Evolutionary conservation across 2,888 invertebrate genomes (phyloP), one percentile per base, ranked within the genome.

Genomic region (Ethmia dodecea): DNA sequence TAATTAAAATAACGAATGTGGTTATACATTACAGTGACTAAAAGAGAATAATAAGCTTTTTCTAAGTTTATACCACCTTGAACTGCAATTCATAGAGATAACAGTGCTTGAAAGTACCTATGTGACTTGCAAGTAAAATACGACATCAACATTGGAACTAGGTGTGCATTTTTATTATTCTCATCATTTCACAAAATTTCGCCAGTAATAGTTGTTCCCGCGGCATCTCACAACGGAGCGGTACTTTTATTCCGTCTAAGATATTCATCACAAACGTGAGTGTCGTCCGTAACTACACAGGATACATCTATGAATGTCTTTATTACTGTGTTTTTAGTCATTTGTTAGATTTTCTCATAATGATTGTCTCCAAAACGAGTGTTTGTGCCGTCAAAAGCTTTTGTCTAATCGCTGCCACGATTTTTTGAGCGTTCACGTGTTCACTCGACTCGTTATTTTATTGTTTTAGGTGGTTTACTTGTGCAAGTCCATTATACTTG

Each of bases 261-360:
- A 86, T 86, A 84, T 60, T 45, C 65, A 86, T 86, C 84, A 59
- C 58, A 77, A 72, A 84, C 86, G 86, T 84, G 86, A 81, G 81
- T 80, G 80, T 83, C 64, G 77, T 86, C 69, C 68, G 56, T 76
- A 84, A 86, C 73, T 74, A 71, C 77, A 72, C 67, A 55, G 71
- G 73, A 77, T 74, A 79, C 76, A 83, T 83, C 86, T 84, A 86
- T 81, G 83, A 84, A 76, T 75, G 79, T 83, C 84, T 86, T 84
- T 86, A 84, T 86, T 84, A 81, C 83, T 71, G 68, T 76, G 68
- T 61, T 78, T 77, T 81, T 72, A 75, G 84, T 84, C 81, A 81
- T 86, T 84, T 80, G 64, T 71, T 70, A 86, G 86, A 86, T 86
- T 86, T 86, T 86, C 86, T 86, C 86, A 86, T 86, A 84, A 84